phyloP scores from a whole-genome alignment of 1,140 invertebrate species.

The Macrobrachium nipponense region DNA sequence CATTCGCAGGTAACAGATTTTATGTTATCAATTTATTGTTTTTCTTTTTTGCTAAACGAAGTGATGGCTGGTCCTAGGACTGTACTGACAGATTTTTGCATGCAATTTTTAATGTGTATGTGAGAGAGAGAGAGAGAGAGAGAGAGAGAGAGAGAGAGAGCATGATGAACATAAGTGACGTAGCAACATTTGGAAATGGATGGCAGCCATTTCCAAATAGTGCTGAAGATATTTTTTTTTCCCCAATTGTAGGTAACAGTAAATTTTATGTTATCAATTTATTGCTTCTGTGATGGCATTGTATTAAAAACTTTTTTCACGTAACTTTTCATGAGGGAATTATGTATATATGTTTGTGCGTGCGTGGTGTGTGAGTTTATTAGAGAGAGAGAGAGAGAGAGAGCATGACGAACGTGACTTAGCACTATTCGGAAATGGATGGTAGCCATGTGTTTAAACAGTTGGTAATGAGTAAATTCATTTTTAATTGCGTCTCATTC shows the following conservation, averaged over 20 bases:
- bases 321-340: no score
- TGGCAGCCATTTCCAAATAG: background rate
- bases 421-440: background rate
- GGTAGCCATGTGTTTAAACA: background rate
- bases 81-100: no score
- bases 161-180: background rate
- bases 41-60: background rate
- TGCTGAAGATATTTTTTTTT: no score
- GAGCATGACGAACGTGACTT: background rate
- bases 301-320: no score
- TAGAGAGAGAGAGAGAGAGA: constrained; percentile 9
- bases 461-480: no score
- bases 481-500: no score
- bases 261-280: background rate
- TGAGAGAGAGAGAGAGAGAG: no score
- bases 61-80: background rate
- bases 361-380: no score
- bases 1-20: no score
- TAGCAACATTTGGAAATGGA: background rate
- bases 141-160: background rate
- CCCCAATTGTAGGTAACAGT: no score
- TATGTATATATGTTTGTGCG: no score
- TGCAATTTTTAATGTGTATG: no score
- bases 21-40: background rate
- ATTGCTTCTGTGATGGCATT: background rate